Conservation (phyloP, 2,797 vertebrate species). For the Coregonus ussuriensis region DNA sequence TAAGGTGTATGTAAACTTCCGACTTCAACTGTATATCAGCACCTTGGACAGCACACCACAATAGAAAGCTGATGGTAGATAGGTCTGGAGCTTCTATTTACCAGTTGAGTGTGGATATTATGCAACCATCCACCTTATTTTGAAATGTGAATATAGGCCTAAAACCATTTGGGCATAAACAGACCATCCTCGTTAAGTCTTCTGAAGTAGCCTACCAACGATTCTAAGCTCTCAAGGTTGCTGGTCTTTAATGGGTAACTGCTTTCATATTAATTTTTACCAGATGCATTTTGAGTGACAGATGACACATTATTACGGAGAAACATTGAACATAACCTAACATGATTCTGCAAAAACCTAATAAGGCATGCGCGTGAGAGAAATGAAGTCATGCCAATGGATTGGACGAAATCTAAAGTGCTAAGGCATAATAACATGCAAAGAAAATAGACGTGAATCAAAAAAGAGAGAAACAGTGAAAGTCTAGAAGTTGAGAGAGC, state of each 20-base stretch:
- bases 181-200: background rate
- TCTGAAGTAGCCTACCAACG: background rate
- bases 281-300: background rate
- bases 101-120: background rate
- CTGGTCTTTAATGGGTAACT: background rate
- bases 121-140: no score
- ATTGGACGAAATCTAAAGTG: background rate
- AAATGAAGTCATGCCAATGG: background rate
- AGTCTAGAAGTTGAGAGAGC: no score
- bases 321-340: background rate
- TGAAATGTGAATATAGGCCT: no score
- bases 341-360: background rate
- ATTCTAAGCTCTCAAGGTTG: background rate
- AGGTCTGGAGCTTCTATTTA: background rate
- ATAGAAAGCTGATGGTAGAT: background rate
- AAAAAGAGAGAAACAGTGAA: background rate
- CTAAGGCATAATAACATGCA: background rate
- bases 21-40: slow-evolving; percentile 17
- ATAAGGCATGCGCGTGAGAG: background rate
- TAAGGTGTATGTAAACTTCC: no score
- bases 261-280: background rate
- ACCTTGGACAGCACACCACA: slow-evolving; percentile 45
- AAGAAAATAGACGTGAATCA: background rate
- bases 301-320: background rate
- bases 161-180: background rate